These are phyloP conservation scores for Scomberomorus guttatus DNA, from an alignment of 2,797 vertebrate species.

Conservation along the genomic window DNA sequence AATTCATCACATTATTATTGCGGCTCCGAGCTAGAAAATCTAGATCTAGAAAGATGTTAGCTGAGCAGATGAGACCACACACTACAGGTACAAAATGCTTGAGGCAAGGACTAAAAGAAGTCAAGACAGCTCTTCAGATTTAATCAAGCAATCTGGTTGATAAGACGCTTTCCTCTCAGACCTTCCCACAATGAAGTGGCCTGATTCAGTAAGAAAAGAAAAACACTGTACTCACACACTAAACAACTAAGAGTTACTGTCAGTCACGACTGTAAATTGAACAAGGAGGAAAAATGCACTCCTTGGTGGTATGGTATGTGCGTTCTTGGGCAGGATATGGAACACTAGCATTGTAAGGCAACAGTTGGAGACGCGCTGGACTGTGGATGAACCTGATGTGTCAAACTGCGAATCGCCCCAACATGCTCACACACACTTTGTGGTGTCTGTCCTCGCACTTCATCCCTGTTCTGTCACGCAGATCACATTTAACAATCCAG, in stretches of 20 bases:
- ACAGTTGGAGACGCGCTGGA: constrained; percentile 68
- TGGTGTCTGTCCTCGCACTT: constrained; percentile 40
- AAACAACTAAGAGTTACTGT: constrained; percentile 28
- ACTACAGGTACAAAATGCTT: constrained; percentile 16
- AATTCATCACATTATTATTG: constrained; percentile 30
- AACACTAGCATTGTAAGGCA: constrained; percentile 76
- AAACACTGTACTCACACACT: constrained; percentile 36
- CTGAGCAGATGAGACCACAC: constrained; percentile 36
- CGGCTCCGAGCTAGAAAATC: not conserved
- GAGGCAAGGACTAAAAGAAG: constrained; percentile 4
- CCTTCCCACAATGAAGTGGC: not conserved
- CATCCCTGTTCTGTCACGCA: constrained; percentile 34
- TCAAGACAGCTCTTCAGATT: constrained; percentile 35
- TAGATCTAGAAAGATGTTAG: not conserved
- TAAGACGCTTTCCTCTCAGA: constrained; percentile 12
- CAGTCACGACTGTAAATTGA: constrained; percentile 41
- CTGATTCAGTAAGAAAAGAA: constrained; percentile 28
- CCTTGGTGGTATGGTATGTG: constrained; percentile 61
- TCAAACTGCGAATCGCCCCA: constrained; percentile 49
- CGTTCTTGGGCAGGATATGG: constrained; percentile 74
- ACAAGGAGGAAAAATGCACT: constrained; percentile 42
- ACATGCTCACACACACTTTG: constrained; percentile 62
- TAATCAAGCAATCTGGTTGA: constrained; percentile 48
- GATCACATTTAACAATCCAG: constrained; percentile 26
- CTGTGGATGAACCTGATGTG: constrained; percentile 76